phyloP scores from a whole-genome alignment of 2,113 vertebrate species.

The Physeter macrocephalus region DNA sequence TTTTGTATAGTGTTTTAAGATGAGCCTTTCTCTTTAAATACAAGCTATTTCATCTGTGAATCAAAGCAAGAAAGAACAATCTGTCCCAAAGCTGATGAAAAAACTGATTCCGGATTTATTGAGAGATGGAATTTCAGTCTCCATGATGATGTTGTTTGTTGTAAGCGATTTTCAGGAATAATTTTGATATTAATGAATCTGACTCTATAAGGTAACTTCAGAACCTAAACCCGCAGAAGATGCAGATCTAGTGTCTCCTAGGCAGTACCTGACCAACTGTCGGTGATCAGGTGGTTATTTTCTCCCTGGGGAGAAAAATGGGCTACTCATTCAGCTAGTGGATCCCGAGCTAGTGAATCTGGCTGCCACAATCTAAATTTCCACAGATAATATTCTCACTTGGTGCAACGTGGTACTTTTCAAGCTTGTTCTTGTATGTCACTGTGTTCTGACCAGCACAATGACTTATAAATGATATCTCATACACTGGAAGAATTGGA shows the following conservation, averaged over 20 bases:
- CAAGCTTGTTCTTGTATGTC: neutral
- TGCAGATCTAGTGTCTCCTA: neutral
- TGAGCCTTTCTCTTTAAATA: neutral
- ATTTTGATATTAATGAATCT: conserved; percentile 6
- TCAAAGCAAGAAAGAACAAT: neutral
- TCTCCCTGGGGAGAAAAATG: neutral
- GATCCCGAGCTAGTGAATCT: neutral
- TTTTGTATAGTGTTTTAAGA: neutral
- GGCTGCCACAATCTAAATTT: neutral
- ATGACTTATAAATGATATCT: neutral
- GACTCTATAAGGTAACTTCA: neutral
- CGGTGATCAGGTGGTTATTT: neutral
- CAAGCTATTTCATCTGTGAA: neutral
- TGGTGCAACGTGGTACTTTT: neutral
- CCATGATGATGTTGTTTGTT: neutral
- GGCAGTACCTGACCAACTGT: neutral
- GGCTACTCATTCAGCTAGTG: neutral
- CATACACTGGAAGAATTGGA: neutral
- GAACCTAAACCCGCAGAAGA: neutral
- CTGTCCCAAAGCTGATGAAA: neutral
- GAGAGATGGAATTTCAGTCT: neutral
- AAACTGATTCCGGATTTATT: neutral
- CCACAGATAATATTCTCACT: neutral
- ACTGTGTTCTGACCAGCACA: neutral
- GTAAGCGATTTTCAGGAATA: neutral